These are phyloP conservation scores for Agriopis marginaria DNA, from an alignment of 2,888 invertebrate genomes.

Conservation along the genomic window DNA sequence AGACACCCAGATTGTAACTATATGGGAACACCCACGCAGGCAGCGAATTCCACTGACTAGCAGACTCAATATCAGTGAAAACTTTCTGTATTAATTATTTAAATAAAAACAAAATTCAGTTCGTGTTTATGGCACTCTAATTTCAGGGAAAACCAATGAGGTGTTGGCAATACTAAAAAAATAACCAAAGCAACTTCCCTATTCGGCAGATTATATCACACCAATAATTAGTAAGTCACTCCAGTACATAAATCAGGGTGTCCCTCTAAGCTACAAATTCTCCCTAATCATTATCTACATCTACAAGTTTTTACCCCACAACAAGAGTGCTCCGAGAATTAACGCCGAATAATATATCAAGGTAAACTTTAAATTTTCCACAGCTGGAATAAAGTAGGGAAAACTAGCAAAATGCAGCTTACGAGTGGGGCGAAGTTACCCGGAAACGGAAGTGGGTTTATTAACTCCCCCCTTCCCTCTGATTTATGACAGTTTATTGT, in stretches of 20 bases:
- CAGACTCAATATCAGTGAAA: neutral
- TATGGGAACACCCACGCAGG: too few species aligned
- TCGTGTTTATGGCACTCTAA: neutral
- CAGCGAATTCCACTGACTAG: too few species aligned
- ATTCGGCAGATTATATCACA: slow-evolving; percentile 14
- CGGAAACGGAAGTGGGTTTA: slow-evolving; percentile 64
- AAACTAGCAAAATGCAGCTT: slow-evolving; percentile 45
- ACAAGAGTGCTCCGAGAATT: slow-evolving; percentile 10
- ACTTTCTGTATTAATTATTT: neutral
- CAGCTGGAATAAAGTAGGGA: slow-evolving; percentile 33
- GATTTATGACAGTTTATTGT: slow-evolving; percentile 80
- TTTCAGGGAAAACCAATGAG: slow-evolving; percentile 8
- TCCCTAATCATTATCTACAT: slow-evolving; percentile 40
- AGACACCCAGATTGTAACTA: too few species aligned
- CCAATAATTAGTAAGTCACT: slow-evolving; percentile 28
- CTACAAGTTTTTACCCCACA: slow-evolving; percentile 35
- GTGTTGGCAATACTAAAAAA: neutral
- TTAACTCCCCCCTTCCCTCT: slow-evolving; percentile 63
- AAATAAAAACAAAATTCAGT: neutral
- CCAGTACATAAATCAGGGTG: slow-evolving; percentile 30
- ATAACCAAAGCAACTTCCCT: neutral
- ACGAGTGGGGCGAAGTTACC: slow-evolving; percentile 49
- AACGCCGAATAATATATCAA: slow-evolving; percentile 31
- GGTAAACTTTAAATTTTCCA: slow-evolving; percentile 43
- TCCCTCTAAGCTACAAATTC: slow-evolving; percentile 28